Percentiles rank a stretch among this genome's conserved stretches.
Conservation (phyloP, 1,140 invertebrate genomes). For the Drosophila cardini region DNA sequence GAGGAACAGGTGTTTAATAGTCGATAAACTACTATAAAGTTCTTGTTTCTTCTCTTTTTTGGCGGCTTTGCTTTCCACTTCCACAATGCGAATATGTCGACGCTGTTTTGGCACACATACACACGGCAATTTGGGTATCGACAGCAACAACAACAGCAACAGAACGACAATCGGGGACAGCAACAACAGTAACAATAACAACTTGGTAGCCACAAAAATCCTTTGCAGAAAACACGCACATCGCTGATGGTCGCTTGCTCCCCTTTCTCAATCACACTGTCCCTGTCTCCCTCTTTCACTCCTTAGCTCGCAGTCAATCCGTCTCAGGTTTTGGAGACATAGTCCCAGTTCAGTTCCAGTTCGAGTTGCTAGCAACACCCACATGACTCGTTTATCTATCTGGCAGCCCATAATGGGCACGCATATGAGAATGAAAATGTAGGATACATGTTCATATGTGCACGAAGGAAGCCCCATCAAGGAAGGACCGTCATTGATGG, state of each 20-base stretch:
- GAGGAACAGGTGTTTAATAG: too few relatives aligned
- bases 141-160: slow-evolving; percentile 26
- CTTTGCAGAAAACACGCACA: slow-evolving; percentile 70
- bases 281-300: neutral
- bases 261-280: neutral
- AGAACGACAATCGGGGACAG: neutral
- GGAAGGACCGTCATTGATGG: neutral
- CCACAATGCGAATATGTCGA: slow-evolving; percentile 52
- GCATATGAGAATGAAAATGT: slow-evolving; percentile 56
- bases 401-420: slow-evolving; percentile 61
- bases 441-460: slow-evolving; percentile 18
- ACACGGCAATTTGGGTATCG: slow-evolving; percentile 63
- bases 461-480: slow-evolving; percentile 27
- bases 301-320: neutral
- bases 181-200: slow-evolving; percentile 9
- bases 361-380: slow-evolving; percentile 58
- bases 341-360: slow-evolving; percentile 24
- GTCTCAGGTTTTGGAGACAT: slow-evolving; percentile 10
- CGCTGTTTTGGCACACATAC: slow-evolving; percentile 41
- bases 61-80: slow-evolving; percentile 35
- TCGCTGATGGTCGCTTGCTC: slow-evolving; percentile 23
- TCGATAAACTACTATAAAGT: too few relatives aligned
- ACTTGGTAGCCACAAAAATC: slow-evolving; percentile 58
- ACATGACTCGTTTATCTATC: slow-evolving; percentile 63
- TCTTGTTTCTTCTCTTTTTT: slow-evolving; percentile 43